Conservation (phyloP, 2,797 vertebrate species). For the Apogon hyalosoma region DNA sequence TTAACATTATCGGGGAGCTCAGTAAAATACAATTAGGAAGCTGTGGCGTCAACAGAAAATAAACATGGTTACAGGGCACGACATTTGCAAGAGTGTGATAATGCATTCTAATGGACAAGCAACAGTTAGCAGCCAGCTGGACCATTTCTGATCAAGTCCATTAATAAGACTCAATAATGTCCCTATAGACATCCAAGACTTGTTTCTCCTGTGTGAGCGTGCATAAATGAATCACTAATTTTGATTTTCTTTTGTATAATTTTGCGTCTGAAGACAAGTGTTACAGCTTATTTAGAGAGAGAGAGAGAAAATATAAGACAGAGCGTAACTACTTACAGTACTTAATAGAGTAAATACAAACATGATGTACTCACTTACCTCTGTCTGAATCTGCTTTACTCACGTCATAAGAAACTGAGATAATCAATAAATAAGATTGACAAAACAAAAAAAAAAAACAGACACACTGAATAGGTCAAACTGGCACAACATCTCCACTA, state of each 20-base stretch:
- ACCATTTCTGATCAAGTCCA: conserved; percentile 63
- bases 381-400: background rate
- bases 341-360: conserved; percentile 14
- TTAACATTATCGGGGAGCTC: conserved; percentile 23
- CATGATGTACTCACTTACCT: conserved; percentile 8
- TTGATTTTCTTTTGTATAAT: conserved; percentile 61
- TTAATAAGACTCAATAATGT: conserved; percentile 73
- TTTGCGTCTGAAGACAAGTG: conserved; percentile 33
- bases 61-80: conserved; percentile 61
- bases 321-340: background rate
- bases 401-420: background rate
- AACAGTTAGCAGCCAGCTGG: conserved; percentile 61
- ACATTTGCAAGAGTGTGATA: conserved; percentile 76
- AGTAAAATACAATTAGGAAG: conserved; percentile 57
- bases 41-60: conserved; percentile 49
- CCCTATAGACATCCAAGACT: conserved; percentile 57
- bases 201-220: conserved; percentile 60
- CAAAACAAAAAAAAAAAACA: background rate
- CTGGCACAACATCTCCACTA: background rate
- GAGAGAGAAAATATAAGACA: background rate
- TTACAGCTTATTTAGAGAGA: no score
- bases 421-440: background rate
- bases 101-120: conserved; percentile 71
- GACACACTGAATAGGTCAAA: conserved; percentile 5
- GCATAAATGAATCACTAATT: conserved; percentile 65